A percentile compares a stretch with the other conserved stretches of the same genome.
Evolutionary conservation across 2,797 vertebrate species (phyloP).

Genomic region (Centropyge bicolor): DNA sequence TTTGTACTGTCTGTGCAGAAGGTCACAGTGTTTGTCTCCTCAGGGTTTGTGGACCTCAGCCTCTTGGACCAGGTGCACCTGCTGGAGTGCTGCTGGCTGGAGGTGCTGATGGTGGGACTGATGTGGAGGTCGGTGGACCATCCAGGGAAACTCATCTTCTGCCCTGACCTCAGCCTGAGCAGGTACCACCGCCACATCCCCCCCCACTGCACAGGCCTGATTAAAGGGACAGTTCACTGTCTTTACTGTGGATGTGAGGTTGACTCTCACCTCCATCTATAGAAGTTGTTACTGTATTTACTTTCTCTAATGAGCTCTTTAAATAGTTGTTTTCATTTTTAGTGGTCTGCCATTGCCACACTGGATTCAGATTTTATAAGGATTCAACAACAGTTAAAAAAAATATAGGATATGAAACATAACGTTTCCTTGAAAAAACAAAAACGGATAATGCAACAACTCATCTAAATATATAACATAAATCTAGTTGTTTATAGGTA

Average conservation of each 20-base stretch:
- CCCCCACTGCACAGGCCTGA: not conserved
- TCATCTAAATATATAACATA: too few relatives aligned
- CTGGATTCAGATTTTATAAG: not conserved
- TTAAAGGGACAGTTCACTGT: not conserved
- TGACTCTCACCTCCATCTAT: not conserved
- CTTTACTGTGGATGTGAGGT: not conserved
- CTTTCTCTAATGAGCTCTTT: not conserved
- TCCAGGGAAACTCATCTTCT: constrained; percentile 97
- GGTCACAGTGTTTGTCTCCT: not conserved
- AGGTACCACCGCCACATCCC: constrained; percentile 74
- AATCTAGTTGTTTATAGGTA: too few relatives aligned
- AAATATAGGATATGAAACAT: too few relatives aligned
- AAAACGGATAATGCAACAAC: too few relatives aligned
- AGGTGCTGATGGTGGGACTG: constrained; percentile 97
- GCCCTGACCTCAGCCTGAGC: constrained; percentile 94
- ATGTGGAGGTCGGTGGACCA: constrained; percentile 98
- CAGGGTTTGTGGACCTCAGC: constrained; percentile 95
- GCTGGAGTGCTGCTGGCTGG: constrained; percentile 98
- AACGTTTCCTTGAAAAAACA: too few relatives aligned
- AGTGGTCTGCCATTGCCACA: too few relatives aligned
- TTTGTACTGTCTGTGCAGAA: not conserved
- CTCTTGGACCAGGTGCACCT: constrained; percentile 96
- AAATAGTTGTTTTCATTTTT: not conserved
- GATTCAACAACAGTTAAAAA: too few relatives aligned
- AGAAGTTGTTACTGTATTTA: not conserved